These are phyloP conservation scores for Montipora capricornis DNA, from an alignment of 64 coral and sea anemone species.

Conservation along the genomic window DNA sequence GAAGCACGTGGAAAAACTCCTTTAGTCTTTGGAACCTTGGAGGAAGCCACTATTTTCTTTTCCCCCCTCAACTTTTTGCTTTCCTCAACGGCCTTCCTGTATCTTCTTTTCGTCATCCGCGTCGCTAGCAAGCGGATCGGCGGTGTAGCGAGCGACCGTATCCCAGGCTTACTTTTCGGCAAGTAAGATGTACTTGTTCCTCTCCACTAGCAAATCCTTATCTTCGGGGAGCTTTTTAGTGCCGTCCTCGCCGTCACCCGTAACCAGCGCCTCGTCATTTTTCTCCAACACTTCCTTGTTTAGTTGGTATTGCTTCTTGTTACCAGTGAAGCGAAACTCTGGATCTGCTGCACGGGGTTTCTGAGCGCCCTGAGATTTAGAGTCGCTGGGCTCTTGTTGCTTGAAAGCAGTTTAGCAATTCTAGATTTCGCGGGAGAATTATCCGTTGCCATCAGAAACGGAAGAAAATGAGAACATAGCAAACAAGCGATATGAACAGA, in stretches of 20 bases:
- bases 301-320: neutral
- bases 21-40: too few species aligned
- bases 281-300: neutral
- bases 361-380: neutral
- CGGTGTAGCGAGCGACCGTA: too few species aligned
- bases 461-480: too few species aligned
- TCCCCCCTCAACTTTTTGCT: too few species aligned
- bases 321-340: neutral
- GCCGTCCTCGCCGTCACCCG: neutral
- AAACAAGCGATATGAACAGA: too few species aligned
- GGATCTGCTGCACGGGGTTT: neutral
- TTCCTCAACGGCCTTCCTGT: too few species aligned
- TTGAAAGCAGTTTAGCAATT: neutral
- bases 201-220: neutral
- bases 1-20: neutral
- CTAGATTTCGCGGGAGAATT: neutral
- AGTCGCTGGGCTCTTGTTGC: neutral
- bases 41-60: too few species aligned
- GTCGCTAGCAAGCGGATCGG: too few species aligned
- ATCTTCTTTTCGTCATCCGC: too few species aligned
- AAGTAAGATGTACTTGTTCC: neutral
- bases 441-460: neutral
- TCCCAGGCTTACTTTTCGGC: too few species aligned
- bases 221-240: neutral
- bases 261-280: neutral